A percentile compares a stretch with the other conserved stretches of the same genome.
These are phyloP conservation scores for Orycteropus afer DNA, from an alignment of 2,113 vertebrate species.

Conservation along the genomic window DNA sequence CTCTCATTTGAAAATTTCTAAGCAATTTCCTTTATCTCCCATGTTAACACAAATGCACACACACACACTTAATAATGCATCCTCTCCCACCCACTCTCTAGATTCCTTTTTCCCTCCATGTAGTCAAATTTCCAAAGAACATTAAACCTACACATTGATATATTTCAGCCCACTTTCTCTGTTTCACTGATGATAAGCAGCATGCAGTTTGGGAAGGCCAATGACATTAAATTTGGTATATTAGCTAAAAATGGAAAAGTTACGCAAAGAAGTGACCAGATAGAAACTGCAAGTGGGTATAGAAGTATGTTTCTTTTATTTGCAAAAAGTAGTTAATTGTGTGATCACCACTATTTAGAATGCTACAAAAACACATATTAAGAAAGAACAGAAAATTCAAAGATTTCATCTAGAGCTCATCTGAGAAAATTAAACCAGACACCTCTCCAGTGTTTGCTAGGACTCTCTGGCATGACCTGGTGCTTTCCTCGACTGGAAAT, in stretches of 20 bases:
- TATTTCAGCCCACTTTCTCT: neutral
- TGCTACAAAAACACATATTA: slow-evolving; percentile 48
- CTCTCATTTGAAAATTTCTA: neutral
- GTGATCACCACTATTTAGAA: slow-evolving; percentile 38
- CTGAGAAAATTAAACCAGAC: slow-evolving; percentile 55
- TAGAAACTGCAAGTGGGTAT: neutral
- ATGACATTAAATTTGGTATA: neutral
- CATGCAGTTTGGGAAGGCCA: neutral
- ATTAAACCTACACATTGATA: neutral
- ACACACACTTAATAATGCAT: neutral
- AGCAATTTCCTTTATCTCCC: neutral
- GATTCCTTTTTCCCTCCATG: neutral
- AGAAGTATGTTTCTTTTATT: slow-evolving; percentile 33
- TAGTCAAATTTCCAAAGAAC: neutral
- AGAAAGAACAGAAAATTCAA: slow-evolving; percentile 50
- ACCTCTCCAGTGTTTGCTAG: slow-evolving; percentile 23
- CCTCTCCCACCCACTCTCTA: neutral
- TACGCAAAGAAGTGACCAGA: neutral
- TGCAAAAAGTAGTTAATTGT: slow-evolving; percentile 46
- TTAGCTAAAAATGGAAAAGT: neutral
- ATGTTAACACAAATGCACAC: neutral
- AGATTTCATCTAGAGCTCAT: slow-evolving; percentile 54
- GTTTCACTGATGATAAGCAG: neutral
- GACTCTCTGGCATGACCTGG: neutral
- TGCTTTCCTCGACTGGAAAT: neutral